Evolutionary conservation across 2,888 invertebrate genomes (phyloP).

Genomic region (Boloria euphrosyne): DNA sequence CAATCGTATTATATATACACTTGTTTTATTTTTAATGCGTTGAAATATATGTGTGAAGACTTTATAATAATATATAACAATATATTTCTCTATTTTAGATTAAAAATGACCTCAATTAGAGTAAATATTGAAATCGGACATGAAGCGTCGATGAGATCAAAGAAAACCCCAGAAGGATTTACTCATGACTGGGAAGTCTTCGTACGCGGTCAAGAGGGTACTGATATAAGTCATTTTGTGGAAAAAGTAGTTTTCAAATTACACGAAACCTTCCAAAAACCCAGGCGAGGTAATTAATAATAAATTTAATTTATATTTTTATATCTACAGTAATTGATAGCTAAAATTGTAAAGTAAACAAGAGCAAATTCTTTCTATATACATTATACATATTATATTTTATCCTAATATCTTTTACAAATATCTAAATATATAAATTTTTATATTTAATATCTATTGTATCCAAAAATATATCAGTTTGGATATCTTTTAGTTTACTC

Average conservation of each 20-base stretch:
- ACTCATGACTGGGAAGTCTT: slow-evolving; percentile 99
- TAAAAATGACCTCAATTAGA: slow-evolving; percentile 71
- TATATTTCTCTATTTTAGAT: slow-evolving; percentile 48
- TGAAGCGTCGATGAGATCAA: slow-evolving; percentile 90
- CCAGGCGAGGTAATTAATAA: slow-evolving; percentile 88
- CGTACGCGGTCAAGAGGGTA: slow-evolving; percentile 93
- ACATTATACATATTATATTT: too few species aligned
- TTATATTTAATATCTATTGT: too few species aligned
- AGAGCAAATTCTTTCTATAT: too few species aligned
- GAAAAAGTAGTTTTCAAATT: slow-evolving; percentile 96
- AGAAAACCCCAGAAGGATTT: slow-evolving; percentile 93
- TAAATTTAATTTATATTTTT: slow-evolving; percentile 19
- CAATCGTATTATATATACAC: slow-evolving; percentile 35
- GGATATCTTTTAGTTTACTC: too few species aligned
- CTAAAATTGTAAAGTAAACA: not conserved
- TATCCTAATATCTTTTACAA: too few species aligned
- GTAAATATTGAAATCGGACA: slow-evolving; percentile 97
- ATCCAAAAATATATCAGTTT: too few species aligned
- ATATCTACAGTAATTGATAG: slow-evolving; percentile 22
- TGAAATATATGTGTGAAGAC: slow-evolving; percentile 25
- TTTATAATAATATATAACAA: slow-evolving; percentile 22
- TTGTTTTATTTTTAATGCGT: slow-evolving; percentile 34
- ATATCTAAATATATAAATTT: too few species aligned
- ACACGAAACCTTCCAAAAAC: slow-evolving; percentile 95
- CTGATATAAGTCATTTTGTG: slow-evolving; percentile 94